Percentiles rank a stretch among this genome's conserved stretches.
phyloP scores from a whole-genome alignment of 2,888 invertebrate species.

The Silvanus unidentatus region DNA sequence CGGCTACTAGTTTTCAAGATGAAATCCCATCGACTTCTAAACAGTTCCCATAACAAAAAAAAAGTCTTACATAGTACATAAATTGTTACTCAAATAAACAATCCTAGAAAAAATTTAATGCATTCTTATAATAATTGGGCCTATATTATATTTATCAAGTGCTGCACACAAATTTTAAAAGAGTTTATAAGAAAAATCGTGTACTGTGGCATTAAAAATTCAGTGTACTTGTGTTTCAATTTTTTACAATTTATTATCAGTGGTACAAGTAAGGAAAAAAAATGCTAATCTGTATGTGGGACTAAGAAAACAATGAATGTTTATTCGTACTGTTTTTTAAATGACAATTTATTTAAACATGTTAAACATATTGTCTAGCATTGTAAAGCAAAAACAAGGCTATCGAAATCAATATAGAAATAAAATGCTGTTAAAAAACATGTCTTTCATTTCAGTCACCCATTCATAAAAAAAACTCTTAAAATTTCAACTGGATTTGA shows the following conservation, averaged over 20 bases:
- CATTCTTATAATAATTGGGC: too few species aligned
- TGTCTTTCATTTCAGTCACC: not conserved
- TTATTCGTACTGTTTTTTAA: too few species aligned
- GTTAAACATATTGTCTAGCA: not conserved
- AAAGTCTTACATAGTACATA: not conserved
- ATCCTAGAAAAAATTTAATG: not conserved
- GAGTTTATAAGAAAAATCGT: too few species aligned
- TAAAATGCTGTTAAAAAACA: not conserved
- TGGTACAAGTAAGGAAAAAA: too few species aligned
- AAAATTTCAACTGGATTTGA: not conserved
- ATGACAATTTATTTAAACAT: not conserved
- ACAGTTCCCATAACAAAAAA: constrained; percentile 28
- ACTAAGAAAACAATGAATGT: too few species aligned
- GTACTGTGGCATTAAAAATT: too few species aligned
- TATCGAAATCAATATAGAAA: not conserved
- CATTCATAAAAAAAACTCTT: too few species aligned
- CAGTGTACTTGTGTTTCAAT: too few species aligned
- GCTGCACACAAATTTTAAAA: too few species aligned
- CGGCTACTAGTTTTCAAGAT: constrained; percentile 43
- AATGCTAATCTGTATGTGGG: too few species aligned
- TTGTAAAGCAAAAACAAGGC: not conserved
- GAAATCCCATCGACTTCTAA: constrained; percentile 46
- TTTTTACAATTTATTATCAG: too few species aligned
- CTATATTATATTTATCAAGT: too few species aligned
- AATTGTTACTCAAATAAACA: not conserved